phyloP scores from a whole-genome alignment of 2,797 vertebrate species.

The Echiichthys vipera region DNA sequence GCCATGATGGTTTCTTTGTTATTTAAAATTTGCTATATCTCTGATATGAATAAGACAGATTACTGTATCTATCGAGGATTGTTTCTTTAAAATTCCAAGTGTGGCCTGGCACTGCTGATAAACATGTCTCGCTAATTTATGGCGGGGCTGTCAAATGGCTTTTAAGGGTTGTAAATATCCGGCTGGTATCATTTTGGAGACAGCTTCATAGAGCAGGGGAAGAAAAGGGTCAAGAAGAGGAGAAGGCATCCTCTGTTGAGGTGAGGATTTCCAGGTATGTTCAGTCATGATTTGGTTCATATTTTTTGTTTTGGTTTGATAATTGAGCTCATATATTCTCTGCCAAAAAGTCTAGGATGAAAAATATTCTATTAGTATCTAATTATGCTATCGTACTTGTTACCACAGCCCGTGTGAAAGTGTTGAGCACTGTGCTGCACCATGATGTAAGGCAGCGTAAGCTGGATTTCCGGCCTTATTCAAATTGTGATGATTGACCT shows the following conservation, averaged over 20 bases:
- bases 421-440: neutral
- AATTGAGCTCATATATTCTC: slow-evolving; percentile 11
- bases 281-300: slow-evolving; percentile 2
- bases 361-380: slow-evolving; percentile 1
- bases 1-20: neutral
- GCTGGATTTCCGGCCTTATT: no score
- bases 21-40: neutral
- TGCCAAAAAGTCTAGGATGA: neutral
- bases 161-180: slow-evolving; percentile 71
- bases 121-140: slow-evolving; percentile 65
- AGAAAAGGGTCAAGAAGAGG: slow-evolving; percentile 39
- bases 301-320: slow-evolving; percentile 16
- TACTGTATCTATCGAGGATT: slow-evolving; percentile 18
- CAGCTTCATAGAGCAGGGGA: slow-evolving; percentile 28
- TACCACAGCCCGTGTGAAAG: neutral
- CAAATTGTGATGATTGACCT: no score
- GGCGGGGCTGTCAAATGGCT: slow-evolving; percentile 56
- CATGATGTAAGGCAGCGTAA: no score
- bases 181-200: slow-evolving; percentile 49
- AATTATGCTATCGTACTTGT: slow-evolving; percentile 4
- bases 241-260: slow-evolving; percentile 18
- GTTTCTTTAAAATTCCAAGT: slow-evolving; percentile 38
- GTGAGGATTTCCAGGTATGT: slow-evolving; percentile 7
- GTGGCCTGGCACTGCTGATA: slow-evolving; percentile 35
- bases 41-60: neutral